Evolutionary conservation across 2,797 vertebrate genomes (phyloP), one percentile per base, ranked within the genome.

Genomic region (Epinephelus awoara): DNA sequence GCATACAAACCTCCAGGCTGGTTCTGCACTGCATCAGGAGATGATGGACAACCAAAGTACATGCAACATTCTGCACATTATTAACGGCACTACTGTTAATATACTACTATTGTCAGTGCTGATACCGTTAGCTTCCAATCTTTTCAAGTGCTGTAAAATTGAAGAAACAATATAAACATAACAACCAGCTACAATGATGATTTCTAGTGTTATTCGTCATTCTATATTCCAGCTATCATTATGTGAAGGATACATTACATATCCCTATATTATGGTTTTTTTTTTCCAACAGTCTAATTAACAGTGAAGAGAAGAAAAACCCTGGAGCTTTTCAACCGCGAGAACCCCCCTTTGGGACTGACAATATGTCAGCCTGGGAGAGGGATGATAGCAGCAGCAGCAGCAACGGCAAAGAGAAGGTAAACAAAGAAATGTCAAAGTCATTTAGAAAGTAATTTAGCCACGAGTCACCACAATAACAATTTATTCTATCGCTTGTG

Each of bases 291-390:
- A 88, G 77, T 69, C 77, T 82, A 65, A 86, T 88, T 83, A 91
- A 89, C 81, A 90, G 77, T 63, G 86, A 90, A 52, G 83, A 92
- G 63, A 89, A 82, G 84, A 91, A 89, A 84, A 86, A 42, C 82
- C 81, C 83, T 19, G 81, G 80, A 90, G 83, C 75, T 56, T 84
- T 84, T 70, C 88, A 89, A 52, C 77, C 63, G 46, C 67, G 54
- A 54, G 81, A 89, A 40, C 82, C 92, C 64, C 95, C 95, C 73
- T 93, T 94, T 87, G 92, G 93, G 88, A 89, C 72, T 19, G 90
- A 94, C 74, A 90, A 71, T 50, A 91, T 93, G 90, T 92, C 91
- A 51, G 47, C 90, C 58, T 90, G 91, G 92, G 92, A 95, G 75
- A 86, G 88, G 71, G 81, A 79, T 44, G 76, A 88, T 54, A 86